These are phyloP conservation scores for Amyelois transitella DNA, from an alignment of 1,140 invertebrate genomes.

Conservation along the genomic window DNA sequence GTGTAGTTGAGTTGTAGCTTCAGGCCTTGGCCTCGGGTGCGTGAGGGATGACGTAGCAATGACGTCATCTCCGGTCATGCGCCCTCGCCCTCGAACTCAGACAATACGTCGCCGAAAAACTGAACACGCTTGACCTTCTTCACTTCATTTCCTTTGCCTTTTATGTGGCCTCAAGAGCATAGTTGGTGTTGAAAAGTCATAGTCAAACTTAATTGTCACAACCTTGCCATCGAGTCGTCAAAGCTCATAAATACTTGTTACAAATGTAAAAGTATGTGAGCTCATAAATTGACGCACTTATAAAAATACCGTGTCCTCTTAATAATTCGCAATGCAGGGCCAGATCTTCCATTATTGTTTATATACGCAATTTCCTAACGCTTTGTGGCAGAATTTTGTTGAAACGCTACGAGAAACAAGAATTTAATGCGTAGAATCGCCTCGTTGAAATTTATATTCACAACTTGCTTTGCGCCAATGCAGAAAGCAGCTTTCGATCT, in stretches of 20 bases:
- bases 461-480: not conserved
- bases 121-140: not conserved
- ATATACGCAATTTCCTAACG: too few relatives aligned
- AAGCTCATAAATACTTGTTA: too few relatives aligned
- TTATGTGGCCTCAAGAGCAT: not conserved
- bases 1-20: conserved; percentile 24
- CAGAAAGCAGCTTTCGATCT: too few relatives aligned
- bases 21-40: conserved; percentile 41
- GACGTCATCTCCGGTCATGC: conserved; percentile 17
- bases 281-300: too few relatives aligned
- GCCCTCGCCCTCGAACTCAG: conserved; percentile 19
- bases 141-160: conserved; percentile 1
- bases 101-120: conserved; percentile 12
- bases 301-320: too few relatives aligned
- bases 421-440: not conserved
- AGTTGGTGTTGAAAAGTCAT: too few relatives aligned
- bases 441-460: not conserved
- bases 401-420: not conserved
- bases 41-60: conserved; percentile 25
- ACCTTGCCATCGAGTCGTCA: not conserved
- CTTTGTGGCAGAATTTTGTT: too few relatives aligned
- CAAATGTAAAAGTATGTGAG: too few relatives aligned
- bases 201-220: not conserved
- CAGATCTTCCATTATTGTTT: too few relatives aligned
- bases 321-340: too few relatives aligned